Conservation (phyloP, 2,113 vertebrate genomes). For the Pangasianodon hypophthalmus region DNA sequence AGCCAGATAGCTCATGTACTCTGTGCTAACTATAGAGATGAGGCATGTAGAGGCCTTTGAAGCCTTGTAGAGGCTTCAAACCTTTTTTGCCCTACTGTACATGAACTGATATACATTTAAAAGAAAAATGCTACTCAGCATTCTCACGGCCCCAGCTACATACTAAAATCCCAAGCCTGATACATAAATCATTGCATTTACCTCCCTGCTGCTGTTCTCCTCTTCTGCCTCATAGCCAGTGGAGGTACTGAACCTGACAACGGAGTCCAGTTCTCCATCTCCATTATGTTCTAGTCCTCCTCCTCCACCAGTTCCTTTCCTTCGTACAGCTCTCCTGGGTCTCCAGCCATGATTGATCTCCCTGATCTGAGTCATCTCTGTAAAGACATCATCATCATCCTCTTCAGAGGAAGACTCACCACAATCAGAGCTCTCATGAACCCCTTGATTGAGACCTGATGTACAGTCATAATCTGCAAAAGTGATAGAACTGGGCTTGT, state of each 20-base stretch:
- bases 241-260: constrained; percentile 7
- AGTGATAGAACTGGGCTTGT: constrained; percentile 74
- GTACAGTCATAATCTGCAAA: constrained; percentile 69
- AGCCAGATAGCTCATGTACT: not conserved
- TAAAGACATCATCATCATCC: constrained; percentile 65
- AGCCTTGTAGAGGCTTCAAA: not conserved
- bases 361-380: constrained; percentile 62
- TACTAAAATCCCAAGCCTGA: not conserved
- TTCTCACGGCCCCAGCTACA: not conserved
- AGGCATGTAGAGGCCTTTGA: not conserved
- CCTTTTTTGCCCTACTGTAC: not conserved
- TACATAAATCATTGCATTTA: constrained; percentile 56
- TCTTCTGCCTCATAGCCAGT: constrained; percentile 61
- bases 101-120: not conserved
- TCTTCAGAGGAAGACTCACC: constrained; percentile 65
- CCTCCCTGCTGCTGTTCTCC: constrained; percentile 67
- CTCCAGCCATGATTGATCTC: constrained; percentile 51
- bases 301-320: constrained; percentile 42
- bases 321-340: constrained; percentile 53
- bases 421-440: constrained; percentile 64
- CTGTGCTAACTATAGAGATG: not conserved
- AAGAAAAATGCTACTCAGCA: not conserved
- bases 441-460: constrained; percentile 26
- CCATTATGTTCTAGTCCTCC: not conserved
- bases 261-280: constrained; percentile 25